Base-by-base conservation (phyloP, 2,797 vertebrate genomes). In the Tenualosa thibaudeaui region DNA sequence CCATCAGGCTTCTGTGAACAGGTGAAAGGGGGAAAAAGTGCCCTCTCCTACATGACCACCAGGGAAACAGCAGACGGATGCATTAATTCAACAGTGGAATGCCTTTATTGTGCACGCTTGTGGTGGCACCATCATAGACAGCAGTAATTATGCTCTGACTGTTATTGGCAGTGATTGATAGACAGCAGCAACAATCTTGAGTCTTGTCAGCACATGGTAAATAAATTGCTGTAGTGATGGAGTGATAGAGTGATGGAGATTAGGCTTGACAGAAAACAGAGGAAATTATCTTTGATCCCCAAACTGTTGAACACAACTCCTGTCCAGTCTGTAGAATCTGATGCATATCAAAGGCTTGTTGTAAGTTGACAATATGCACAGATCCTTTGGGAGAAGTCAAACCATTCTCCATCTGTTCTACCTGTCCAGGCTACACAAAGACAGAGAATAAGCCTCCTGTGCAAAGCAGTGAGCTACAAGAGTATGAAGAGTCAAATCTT, bases 121-220 rank as follows among this genome's bases (percentile, higher is more conserved):
- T 62, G 58, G 24, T 5, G 7, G n/a, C 8, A 8, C 58, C 58
- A 24, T 62, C 58, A 62, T 24, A n/a, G n/a, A 24, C n/a, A 19
- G 40, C 71, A 15, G 40, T 78, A 78, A 78, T 78, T 78, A 78
- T 10, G 43, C 40, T 1, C 71, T 37, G 71, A 78, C 71, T 43
- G 40, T 78, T 78, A 78, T 22, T 78, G 71, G 71, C 71, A 78
- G 40, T 78, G 71, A 78, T 78, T 17, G 71, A 78, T 22, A 78
- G 71, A 78, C 71, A 8, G 71, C 37, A 19, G 40, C 71, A 46
- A 78, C 71, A 78, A 46, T 78, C 71, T 78, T 46, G 71, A 78
- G 71, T 22, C 71, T 40, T 78, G 71, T 78, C 71, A 78, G 6
- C 37, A 40, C 68, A 78, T 40, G 19, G 26, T 17, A 78, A 43